Base-by-base conservation (phyloP, 2,797 vertebrate genomes). In the Tapera naevia region DNA sequence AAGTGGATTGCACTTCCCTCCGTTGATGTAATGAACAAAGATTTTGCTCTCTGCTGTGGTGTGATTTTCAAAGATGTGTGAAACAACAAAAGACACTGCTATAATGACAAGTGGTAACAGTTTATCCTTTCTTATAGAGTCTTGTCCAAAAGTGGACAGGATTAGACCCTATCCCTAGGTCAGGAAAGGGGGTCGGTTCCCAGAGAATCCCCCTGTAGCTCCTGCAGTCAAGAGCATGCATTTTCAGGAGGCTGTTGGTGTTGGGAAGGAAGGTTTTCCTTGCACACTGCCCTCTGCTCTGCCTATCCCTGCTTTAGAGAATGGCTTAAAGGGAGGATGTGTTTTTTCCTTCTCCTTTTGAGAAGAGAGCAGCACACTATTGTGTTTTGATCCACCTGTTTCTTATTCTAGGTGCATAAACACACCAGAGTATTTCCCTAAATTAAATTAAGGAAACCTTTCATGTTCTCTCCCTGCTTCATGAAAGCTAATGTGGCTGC, bases 401-500 rank as follows among this genome's bases (percentile, higher is more conserved):
- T 96, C 53, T 89, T 74, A 95, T 85, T 94, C 83, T 61, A 53
- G 53, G 62, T 67, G 83, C 64, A 22, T 81, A 71, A 94, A 87
- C 86, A 82, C 53, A 53, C 33, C 48, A 33, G 73, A 76, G 19
- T 45, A 76, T 90, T 91, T 60, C 65, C 80, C 51, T 80, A 90
- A 96, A 96, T 94, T 64, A 80, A 91, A 88, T 97, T 85, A 94
- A 89, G n/a, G 41, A 71, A 74, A 82, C 41, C 71, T 95, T 96
- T 94, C 28, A 80, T 94, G 67, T 91, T 82, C 37, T 58, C 41
- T 82, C 64, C 35, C 30, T 69, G 41, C 75, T 93, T 82, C 27
- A 37, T 73, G 87, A 62, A 86, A 33, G 71, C 88, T 51, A 45
- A 85, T 74, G 80, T 91, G 93, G 67, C 78, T 76, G 71, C 67